Evolutionary conservation across 2,797 vertebrate genomes (phyloP).

Genomic region (Sebastes minor): DNA sequence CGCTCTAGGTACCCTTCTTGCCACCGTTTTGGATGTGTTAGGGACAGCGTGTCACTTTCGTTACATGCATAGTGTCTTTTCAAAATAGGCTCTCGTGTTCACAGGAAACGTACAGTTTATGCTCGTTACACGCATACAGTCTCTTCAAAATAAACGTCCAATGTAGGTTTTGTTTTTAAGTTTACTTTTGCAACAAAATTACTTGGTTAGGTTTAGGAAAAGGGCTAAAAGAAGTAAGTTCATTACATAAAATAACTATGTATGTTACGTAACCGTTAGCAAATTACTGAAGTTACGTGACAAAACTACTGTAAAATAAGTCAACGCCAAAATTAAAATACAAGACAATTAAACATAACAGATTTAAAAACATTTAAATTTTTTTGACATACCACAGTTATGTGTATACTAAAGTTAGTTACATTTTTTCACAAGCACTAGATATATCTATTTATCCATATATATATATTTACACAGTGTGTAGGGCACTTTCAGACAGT

Average conservation of each 20-base stretch:
- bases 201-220: no score
- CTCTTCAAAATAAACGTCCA: not conserved
- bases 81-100: not conserved
- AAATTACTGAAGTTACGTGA: no score
- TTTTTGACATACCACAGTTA: no score
- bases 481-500: not conserved
- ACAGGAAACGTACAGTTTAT: accelerated
- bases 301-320: no score
- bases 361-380: no score
- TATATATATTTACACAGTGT: not conserved
- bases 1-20: no score
- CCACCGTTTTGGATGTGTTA: not conserved
- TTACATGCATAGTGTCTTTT: not conserved
- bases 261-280: no score
- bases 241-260: not conserved
- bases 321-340: no score
- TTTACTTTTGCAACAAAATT: no score
- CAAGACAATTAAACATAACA: no score
- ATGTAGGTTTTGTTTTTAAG: not conserved
- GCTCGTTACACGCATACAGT: not conserved
- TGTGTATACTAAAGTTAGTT: not conserved
- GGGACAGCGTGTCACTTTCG: not conserved
- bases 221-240: not conserved
- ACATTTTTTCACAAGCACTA: not conserved
- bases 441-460: not conserved